These are phyloP conservation scores for Argyresthia goedartella DNA, from an alignment of 2,888 invertebrate species.

Conservation along the genomic window DNA sequence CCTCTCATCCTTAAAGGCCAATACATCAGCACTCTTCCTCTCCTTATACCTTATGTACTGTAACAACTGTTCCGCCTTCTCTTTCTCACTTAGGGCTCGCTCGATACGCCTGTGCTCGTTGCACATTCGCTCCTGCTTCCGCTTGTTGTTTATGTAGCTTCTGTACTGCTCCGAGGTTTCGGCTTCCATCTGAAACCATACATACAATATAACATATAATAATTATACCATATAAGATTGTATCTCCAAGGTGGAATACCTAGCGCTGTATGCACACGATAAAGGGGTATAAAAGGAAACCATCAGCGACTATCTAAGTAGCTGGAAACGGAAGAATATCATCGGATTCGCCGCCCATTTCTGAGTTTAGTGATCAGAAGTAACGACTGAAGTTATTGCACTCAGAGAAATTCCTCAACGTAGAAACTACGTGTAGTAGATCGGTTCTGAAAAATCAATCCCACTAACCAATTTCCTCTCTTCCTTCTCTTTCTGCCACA, in stretches of 20 bases:
- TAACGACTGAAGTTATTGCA: no score
- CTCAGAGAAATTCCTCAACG: no score
- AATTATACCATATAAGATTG: background rate
- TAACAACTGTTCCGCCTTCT: slow-evolving; percentile 25
- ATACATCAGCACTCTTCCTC: slow-evolving; percentile 22
- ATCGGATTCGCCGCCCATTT: no score
- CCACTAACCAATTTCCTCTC: slow-evolving; percentile 13
- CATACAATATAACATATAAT: background rate
- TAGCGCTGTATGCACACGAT: no score
- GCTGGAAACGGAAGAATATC: no score
- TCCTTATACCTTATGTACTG: slow-evolving; percentile 42
- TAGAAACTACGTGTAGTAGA: no score
- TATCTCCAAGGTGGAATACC: no score
- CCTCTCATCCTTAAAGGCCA: slow-evolving; percentile 34
- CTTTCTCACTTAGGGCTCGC: slow-evolving; percentile 27
- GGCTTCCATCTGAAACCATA: slow-evolving; percentile 36
- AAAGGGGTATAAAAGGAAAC: no score
- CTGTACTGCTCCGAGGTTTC: slow-evolving; percentile 53
- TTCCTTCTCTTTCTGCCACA: slow-evolving; percentile 62
- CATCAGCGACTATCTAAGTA: no score
- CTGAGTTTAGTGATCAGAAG: no score
- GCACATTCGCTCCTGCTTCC: slow-evolving; percentile 47
- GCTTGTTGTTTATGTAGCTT: slow-evolving; percentile 48
- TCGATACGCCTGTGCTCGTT: slow-evolving; percentile 45
- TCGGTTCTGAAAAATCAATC: no score